Evolutionary conservation across 1,140 invertebrate species (phyloP).

Genomic region (Cydia fagiglandana): DNA sequence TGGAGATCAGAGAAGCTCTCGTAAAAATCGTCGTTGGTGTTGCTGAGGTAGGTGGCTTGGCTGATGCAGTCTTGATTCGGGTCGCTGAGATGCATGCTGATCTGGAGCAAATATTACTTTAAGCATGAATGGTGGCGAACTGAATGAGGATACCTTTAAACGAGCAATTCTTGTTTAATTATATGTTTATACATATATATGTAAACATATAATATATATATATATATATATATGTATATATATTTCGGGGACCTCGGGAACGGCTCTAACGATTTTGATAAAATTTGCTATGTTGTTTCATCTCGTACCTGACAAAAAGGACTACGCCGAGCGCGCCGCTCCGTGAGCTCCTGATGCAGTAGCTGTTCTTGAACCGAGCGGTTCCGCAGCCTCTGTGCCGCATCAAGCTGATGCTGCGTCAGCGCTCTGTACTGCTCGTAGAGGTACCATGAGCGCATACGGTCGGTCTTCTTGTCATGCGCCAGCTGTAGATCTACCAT

Average conservation of each 20-base stretch:
- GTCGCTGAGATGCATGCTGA: slow-evolving; percentile 49
- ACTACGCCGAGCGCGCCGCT: slow-evolving; percentile 54
- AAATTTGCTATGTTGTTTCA: no score
- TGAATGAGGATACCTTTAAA: no score
- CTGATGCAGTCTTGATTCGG: slow-evolving; percentile 36
- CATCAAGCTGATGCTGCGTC: slow-evolving; percentile 65
- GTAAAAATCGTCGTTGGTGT: slow-evolving; percentile 57
- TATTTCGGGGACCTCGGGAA: no score
- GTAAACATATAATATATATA: no score
- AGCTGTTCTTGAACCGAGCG: slow-evolving; percentile 61
- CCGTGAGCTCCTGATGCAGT: slow-evolving; percentile 58
- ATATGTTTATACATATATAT: no score
- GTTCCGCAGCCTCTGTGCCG: slow-evolving; percentile 57
- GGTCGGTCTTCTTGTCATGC: slow-evolving; percentile 53
- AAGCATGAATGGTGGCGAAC: no score
- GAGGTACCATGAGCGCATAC: slow-evolving; percentile 69
- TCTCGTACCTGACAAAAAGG: slow-evolving; percentile 44
- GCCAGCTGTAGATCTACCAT: slow-evolving; percentile 52
- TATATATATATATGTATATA: no score
- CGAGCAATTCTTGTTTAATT: no score
- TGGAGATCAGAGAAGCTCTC: slow-evolving; percentile 55
- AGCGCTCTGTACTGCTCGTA: slow-evolving; percentile 71
- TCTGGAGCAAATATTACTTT: slow-evolving; percentile 19
- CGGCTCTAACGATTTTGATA: no score
- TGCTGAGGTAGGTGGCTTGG: slow-evolving; percentile 37